Conservation (phyloP, 2,113 vertebrate species). For the Ondatra zibethicus region DNA sequence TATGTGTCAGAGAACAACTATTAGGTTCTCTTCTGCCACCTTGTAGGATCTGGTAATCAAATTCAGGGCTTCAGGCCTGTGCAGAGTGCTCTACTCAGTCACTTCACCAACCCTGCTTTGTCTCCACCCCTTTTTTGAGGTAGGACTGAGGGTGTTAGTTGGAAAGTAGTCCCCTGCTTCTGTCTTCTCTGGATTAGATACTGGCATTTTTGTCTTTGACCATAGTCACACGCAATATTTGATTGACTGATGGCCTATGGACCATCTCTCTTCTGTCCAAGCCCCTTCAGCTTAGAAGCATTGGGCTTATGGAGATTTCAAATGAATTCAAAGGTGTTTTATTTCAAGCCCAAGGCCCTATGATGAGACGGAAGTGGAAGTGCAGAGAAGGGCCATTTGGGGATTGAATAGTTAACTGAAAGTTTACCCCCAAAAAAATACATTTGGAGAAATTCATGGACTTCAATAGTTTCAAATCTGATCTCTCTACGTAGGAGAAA, state of each 20-base stretch:
- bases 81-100: not conserved
- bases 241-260: no score
- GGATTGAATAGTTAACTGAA: not conserved
- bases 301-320: not conserved
- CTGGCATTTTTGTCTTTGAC: not conserved
- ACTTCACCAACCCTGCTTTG: not conserved
- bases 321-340: not conserved
- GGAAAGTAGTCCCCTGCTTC: not conserved
- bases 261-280: not conserved
- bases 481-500: not conserved
- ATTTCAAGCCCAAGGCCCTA: not conserved
- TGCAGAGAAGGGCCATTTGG: not conserved
- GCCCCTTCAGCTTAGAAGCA: not conserved
- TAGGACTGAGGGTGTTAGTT: not conserved
- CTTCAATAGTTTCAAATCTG: not conserved
- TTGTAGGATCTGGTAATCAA: not conserved
- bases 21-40: not conserved
- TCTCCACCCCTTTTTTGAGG: not conserved
- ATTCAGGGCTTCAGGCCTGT: not conserved
- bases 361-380: rapidly evolving
- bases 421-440: not conserved
- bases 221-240: not conserved
- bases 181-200: not conserved
- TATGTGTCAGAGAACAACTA: not conserved
- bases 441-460: not conserved